Base-by-base conservation (phyloP, 2,113 vertebrate species). In the Raja brachyura region DNA sequence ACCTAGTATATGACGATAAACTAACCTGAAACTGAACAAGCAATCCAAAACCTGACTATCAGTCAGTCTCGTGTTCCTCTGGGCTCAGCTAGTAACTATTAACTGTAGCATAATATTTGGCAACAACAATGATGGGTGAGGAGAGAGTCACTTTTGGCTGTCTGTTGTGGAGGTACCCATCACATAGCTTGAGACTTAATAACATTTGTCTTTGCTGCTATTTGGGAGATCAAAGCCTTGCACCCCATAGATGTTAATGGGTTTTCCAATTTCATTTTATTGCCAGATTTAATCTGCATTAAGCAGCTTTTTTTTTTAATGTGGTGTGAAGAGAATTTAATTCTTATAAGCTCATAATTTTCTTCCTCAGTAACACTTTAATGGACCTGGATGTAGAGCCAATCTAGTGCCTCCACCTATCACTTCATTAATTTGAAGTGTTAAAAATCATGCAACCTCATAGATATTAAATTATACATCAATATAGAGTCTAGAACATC, bases 251-350 rank as follows among this genome's bases (percentile, higher is more conserved):
- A 92, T 92, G 39, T 48, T 74, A 92, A 74, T 92, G 68, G 68
- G 39, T 92, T 92, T 92, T 92, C 90, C n/a, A 73, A 68, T 92
- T 92, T 92, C 90, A 92, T 92, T 92, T 92, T 92, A 92, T 92
- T 92, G 90, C 90, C 90, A 48, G 90, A 92, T 92, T 92, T 92
- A 92, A 92, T 92, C 90, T 92, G 68, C 68, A 92, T 73, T 92
- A 92, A 92, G 90, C 90, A 92, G 90, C 90, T 92, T 92, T 74
- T 48, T 48, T 48, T 48, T 48, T 48, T 1, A 90, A 48, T 39
- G 25, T 9, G 73, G 86, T 73, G 90, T 92, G 90, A 92, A 92
- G 33, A 73, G 90, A 92, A 92, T 92, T 92, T 92, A 70, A 92
- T 92, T 92, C 90, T 92, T 92, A 48, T 92, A 73, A 73, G 68